Percentiles rank a stretch among this genome's conserved stretches.
Conservation (phyloP, 1,140 invertebrate genomes). For the Archegozetes longisetosus region DNA sequence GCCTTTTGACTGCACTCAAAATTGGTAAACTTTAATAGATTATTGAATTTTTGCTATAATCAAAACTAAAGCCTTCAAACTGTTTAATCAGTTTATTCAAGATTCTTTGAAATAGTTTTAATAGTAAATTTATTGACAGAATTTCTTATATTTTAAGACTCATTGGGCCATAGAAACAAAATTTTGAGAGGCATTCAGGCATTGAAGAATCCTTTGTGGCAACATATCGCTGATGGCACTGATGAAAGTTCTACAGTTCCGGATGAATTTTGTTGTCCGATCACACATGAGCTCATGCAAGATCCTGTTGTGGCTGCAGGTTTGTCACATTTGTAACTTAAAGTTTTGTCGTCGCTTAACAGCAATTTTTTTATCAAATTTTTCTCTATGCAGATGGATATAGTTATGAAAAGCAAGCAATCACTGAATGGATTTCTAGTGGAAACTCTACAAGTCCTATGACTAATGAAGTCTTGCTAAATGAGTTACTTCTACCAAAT, state of each 20-base stretch:
- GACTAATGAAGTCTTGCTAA: constrained; percentile 46
- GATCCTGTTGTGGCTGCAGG: constrained; percentile 54
- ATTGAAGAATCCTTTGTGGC: constrained; percentile 24
- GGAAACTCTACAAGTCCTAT: constrained; percentile 55
- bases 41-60: too few species aligned
- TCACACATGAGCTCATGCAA: constrained; percentile 59
- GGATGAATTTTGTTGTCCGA: constrained; percentile 58
- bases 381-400: constrained; percentile 44
- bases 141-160: constrained; percentile 25
- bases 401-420: constrained; percentile 54
- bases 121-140: not conserved
- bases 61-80: too few species aligned
- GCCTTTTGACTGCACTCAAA: constrained; percentile 35
- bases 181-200: constrained; percentile 26
- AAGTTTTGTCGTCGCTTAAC: not conserved
- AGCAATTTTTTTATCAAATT: not conserved
- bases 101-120: not conserved
- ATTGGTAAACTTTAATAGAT: constrained; percentile 33
- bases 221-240: constrained; percentile 17
- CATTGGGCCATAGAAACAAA: constrained; percentile 31
- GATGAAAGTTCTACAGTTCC: constrained; percentile 19
- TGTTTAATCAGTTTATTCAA: too few species aligned
- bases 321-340: constrained; percentile 25
- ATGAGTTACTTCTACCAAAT: constrained; percentile 42
- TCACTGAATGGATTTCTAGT: constrained; percentile 52